Evolutionary conservation across 1,140 invertebrate genomes (phyloP), one percentile per base, ranked within the genome.

Genomic region (Drosophila kurseongensis): DNA sequence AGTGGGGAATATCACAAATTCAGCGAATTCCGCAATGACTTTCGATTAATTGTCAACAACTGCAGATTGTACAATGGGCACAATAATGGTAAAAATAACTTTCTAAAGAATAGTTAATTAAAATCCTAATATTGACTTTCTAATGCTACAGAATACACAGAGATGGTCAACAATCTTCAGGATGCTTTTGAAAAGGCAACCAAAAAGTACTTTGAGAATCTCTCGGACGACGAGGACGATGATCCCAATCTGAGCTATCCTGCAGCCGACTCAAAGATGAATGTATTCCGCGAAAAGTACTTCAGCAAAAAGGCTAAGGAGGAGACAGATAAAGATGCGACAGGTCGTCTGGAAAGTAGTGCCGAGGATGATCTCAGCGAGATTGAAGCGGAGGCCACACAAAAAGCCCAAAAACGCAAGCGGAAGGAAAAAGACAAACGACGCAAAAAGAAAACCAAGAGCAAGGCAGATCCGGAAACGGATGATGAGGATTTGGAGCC

Each of bases 51-150:
- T 86, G 96, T 98, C 10, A 96, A 97, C 77, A 98, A 98, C 92
- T 98, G 97, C 92, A 94, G 96, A 66, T 94, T 97, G 51, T 98
- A 98, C 89, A 98, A 98, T 95, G 97, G 97, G 40, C 95, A 96
- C 75, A 96, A 97, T 84, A 98, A 97, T 94, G 97, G 97, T 98
- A 93, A 93, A 93, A 35, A 2, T 16, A 14, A 0, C 8, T 7
- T n/a, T 42, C 5, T 6, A 18, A 10, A 36, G 9, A 14, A 16
- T 8, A 9, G n/a, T 16, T 0, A 0, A 0, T 9, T 14, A 1
- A n/a, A 14, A 41, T 32, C 0, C 40, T 9, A 5, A 52, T 8
- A 10, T 5, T 12, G 23, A 18, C 1, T 9, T 23, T 5, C 14
- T 23, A 23, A 14, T 38, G 5, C 92, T 5, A 32, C 58, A 97